Percentiles rank a stretch among this genome's conserved stretches.
phyloP scores from a whole-genome alignment of 2,888 invertebrate genomes.

The Serrognathus titanus region DNA sequence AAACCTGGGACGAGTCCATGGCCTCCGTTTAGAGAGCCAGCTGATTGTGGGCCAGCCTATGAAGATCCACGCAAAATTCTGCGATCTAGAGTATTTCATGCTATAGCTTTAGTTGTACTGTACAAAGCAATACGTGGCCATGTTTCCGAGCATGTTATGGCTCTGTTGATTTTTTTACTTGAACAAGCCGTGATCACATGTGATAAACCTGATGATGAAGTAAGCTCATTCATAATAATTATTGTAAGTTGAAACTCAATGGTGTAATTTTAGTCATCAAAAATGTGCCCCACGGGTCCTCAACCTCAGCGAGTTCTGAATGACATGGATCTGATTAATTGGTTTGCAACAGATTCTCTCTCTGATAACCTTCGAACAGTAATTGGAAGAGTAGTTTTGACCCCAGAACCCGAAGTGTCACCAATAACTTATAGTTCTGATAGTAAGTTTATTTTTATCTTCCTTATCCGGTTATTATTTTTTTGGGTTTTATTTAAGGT shows the following conservation, averaged over 20 bases:
- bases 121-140: constrained; percentile 73
- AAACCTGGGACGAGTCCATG: constrained; percentile 53
- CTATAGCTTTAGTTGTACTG: constrained; percentile 75
- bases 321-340: constrained; percentile 59
- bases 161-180: constrained; percentile 80
- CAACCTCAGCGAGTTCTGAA: constrained; percentile 45
- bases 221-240: constrained; percentile 26
- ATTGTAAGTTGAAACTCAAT: background rate
- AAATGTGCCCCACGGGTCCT: constrained; percentile 49
- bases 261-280: constrained; percentile 40
- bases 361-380: constrained; percentile 72
- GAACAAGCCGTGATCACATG: constrained; percentile 70
- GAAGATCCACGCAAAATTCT: constrained; percentile 65
- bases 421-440: constrained; percentile 63
- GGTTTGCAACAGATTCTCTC: constrained; percentile 71
- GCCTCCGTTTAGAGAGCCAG: constrained; percentile 79
- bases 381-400: constrained; percentile 60
- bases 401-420: constrained; percentile 57
- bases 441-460: constrained; percentile 50
- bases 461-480: constrained; percentile 4
- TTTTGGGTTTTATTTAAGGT: constrained; percentile 43
- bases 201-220: constrained; percentile 48
- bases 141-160: constrained; percentile 84
- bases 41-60: constrained; percentile 60
- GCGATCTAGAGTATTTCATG: constrained; percentile 63